Conservation (phyloP, 2,888 invertebrate species). For the Steinernema hermaphroditum region DNA sequence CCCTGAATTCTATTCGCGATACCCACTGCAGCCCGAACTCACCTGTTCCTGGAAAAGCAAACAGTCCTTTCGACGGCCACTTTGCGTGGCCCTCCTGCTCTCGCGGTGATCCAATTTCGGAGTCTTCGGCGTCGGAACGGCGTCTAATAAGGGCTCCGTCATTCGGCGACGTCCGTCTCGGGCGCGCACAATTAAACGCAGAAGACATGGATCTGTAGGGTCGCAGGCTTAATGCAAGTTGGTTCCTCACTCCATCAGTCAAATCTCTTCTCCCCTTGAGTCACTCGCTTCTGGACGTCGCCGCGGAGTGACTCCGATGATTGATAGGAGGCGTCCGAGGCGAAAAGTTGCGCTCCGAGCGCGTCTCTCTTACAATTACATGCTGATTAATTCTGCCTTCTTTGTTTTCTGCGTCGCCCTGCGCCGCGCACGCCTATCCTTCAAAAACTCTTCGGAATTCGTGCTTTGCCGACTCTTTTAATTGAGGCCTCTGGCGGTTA, state of each 20-base stretch:
- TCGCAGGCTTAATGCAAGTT: too few relatives aligned
- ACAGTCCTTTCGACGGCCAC: neutral
- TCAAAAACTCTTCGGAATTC: too few relatives aligned
- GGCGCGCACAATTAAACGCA: too few relatives aligned
- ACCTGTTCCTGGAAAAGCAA: neutral
- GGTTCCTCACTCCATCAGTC: neutral
- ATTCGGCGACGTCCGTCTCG: too few relatives aligned
- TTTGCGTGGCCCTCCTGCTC: neutral
- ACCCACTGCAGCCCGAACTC: too few relatives aligned
- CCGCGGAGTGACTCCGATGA: slow-evolving; percentile 14
- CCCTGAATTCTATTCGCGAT: too few relatives aligned
- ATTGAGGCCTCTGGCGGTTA: too few relatives aligned
- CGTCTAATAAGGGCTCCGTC: too few relatives aligned
- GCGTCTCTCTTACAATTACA: slow-evolving; percentile 19
- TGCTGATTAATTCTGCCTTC: slow-evolving; percentile 7
- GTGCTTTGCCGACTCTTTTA: too few relatives aligned
- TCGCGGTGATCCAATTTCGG: slow-evolving; percentile 10
- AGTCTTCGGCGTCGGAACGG: too few relatives aligned
- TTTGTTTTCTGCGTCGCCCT: neutral
- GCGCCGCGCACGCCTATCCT: too few relatives aligned
- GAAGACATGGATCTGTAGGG: too few relatives aligned
- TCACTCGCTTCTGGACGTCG: slow-evolving; percentile 9
- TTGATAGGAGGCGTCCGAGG: slow-evolving; percentile 21
- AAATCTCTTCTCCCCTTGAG: slow-evolving; percentile 7
- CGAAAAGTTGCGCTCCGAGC: neutral